Evolutionary conservation across 2,797 vertebrate genomes (phyloP), one percentile per base, ranked within the genome.

Genomic region (Pipistrellus nathusii): DNA sequence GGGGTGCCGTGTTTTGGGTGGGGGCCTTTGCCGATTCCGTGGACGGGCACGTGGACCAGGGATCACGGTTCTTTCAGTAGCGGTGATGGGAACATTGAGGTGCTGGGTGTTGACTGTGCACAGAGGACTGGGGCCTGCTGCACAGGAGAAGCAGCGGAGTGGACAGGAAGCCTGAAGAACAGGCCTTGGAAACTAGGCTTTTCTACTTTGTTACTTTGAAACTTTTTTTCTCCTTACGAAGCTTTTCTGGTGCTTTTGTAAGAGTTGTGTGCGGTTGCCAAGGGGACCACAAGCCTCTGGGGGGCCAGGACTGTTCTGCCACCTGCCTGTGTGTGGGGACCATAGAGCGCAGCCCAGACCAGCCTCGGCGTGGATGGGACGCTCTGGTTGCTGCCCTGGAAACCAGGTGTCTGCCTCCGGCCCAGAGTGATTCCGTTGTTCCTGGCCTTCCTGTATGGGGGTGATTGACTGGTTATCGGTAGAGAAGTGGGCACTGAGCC

Each of bases 161-260:
- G 25, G 8, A 87, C 35, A 32, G 76, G 14, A 41, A 30, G 14
- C 51, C 55, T 46, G 46, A 55, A 48, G 68, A 53, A 8, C 7
- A 78, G 76, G n/a, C 8, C 2, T 76, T 80, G 55, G 72, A 38
- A n/a, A 21, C 51, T 41, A 41, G 38, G 27, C 57, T 90, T 59
- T 95, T 55, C 53, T 89, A 4, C 35, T 88, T 69, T 46, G 23
- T 73, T 91, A 73, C 23, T 90, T 72, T 73, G 82, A 88, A 85
- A n/a, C n/a, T 44, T 83, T 21, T 35, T n/a, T 38, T 10, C 51
- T 77, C 59, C 5, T 23, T 8, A 21, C 6, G 44, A 41, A 93
- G 35, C 5, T 48, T 88, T 93, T 51, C 48, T 76, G 27, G 46
- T 85, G 64, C 35, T 82, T 94, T 85, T 66, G 18, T 66, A 78